phyloP scores from a whole-genome alignment of 2,888 invertebrate genomes.

The Drosophila fungiperda region DNA sequence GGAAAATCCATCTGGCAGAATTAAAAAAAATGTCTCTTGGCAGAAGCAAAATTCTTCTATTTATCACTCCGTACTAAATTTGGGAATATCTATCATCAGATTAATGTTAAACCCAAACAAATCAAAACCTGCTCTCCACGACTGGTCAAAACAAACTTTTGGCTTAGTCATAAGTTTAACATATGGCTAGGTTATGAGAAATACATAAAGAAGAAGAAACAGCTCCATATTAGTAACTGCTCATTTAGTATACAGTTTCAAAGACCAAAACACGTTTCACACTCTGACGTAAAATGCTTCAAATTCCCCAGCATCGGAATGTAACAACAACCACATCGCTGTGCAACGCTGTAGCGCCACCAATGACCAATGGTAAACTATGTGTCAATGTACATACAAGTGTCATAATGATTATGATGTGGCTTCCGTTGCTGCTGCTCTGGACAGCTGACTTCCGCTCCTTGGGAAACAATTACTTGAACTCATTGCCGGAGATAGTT shows the following conservation, averaged over 20 bases:
- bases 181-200: constrained; percentile 18
- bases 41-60: constrained; percentile 25
- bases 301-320: constrained; percentile 26
- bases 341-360: constrained; percentile 25
- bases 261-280: constrained; percentile 50
- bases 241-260: constrained; percentile 7
- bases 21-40: constrained; percentile 14
- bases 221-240: constrained; percentile 11
- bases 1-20: not conserved
- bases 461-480: constrained; percentile 37
- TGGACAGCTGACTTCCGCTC: constrained; percentile 38
- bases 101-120: constrained; percentile 25
- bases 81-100: constrained; percentile 34
- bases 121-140: constrained; percentile 33
- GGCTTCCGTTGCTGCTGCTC: constrained; percentile 21
- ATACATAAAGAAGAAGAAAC: constrained; percentile 17
- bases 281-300: constrained; percentile 45
- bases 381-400: constrained; percentile 42
- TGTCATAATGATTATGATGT: constrained; percentile 35
- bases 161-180: constrained; percentile 49
- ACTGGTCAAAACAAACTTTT: constrained; percentile 1
- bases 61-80: constrained; percentile 32
- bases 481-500: constrained; percentile 20
- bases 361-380: constrained; percentile 28
- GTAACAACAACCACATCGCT: not conserved